Conservation (phyloP, 2,888 invertebrate genomes). For the Conomelus anceps region DNA sequence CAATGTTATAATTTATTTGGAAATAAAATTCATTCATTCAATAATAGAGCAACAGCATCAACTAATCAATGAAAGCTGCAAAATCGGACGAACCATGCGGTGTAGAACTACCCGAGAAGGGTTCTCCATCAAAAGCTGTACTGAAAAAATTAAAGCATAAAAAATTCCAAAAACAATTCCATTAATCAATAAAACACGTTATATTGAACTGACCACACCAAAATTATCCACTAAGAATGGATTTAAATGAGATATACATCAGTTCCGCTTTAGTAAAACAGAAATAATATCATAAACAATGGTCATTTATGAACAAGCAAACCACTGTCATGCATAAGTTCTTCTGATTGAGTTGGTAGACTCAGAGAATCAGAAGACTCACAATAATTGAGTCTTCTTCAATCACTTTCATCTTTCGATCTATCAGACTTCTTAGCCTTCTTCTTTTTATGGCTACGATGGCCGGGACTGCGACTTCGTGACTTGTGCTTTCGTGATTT, state of each 20-base stretch:
- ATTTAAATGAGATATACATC: not conserved
- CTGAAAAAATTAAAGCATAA: not conserved
- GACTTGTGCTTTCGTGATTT: slow-evolving; percentile 36
- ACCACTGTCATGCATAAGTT: no score
- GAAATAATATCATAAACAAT: not conserved
- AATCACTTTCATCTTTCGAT: slow-evolving; percentile 27
- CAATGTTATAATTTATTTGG: no score
- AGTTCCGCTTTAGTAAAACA: not conserved
- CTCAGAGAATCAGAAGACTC: not conserved
- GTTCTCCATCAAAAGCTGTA: not conserved
- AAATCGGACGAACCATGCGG: no score
- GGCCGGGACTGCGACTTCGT: slow-evolving; percentile 36
- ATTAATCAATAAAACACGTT: not conserved
- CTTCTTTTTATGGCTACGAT: slow-evolving; percentile 38
- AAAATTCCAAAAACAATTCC: not conserved
- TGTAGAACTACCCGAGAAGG: no score
- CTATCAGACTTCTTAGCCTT: slow-evolving; percentile 38
- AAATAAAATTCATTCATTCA: no score
- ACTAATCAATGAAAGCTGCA: no score
- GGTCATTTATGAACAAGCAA: no score
- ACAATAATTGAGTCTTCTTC: no score
- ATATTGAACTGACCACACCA: not conserved
- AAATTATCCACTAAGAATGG: not conserved
- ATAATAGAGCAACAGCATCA: no score
- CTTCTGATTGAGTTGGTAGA: not conserved